Conservation (phyloP, 2,888 invertebrate species). For the Drosophila anomalipes region DNA sequence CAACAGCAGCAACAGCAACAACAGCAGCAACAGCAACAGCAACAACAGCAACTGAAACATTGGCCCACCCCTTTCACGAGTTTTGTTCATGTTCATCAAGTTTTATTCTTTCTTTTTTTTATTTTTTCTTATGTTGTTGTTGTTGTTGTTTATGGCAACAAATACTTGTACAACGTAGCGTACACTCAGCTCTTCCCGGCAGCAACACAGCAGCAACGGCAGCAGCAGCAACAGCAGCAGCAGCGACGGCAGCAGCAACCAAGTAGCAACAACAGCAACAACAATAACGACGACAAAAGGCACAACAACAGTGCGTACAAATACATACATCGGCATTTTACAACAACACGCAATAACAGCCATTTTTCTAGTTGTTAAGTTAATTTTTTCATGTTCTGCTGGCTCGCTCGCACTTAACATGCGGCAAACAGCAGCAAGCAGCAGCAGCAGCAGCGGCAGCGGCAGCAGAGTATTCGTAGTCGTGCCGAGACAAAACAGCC, state of each 20-base stretch:
- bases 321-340: conserved; percentile 80
- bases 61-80: conserved; percentile 77
- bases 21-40: conserved; percentile 5
- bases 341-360: conserved; percentile 84
- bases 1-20: conserved; percentile 1
- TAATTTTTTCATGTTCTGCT: conserved; percentile 84
- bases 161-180: conserved; percentile 66
- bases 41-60: conserved; percentile 41
- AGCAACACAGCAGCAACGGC: conserved; percentile 42
- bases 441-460: conserved; percentile 7
- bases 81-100: conserved; percentile 78
- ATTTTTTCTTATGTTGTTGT: conserved; percentile 49
- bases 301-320: conserved; percentile 74
- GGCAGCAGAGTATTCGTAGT: conserved; percentile 28
- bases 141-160: conserved; percentile 78
- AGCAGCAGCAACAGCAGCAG: conserved; percentile 50
- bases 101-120: conserved; percentile 72
- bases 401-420: conserved; percentile 70
- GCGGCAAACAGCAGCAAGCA: conserved; percentile 40
- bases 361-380: conserved; percentile 85
- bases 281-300: conserved; percentile 35
- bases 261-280: conserved; percentile 32
- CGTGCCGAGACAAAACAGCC: conserved; percentile 34
- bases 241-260: conserved; percentile 15
- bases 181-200: conserved; percentile 12